These are phyloP conservation scores for Phyllopteryx taeniolatus DNA, from an alignment of 2,113 vertebrate species.

Conservation along the genomic window DNA sequence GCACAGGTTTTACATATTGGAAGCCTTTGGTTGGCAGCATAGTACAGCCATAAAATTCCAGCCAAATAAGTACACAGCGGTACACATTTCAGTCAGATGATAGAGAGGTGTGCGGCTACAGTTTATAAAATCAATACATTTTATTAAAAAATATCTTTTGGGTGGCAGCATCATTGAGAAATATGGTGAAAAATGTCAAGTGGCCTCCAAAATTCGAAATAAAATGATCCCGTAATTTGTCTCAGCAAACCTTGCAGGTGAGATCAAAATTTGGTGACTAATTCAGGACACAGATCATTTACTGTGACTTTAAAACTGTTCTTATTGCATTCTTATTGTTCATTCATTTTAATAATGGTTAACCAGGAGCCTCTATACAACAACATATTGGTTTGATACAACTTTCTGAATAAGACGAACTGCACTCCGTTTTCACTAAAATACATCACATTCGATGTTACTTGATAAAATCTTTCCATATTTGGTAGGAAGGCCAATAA, in stretches of 20 bases:
- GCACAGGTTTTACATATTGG: background rate
- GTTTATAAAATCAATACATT: background rate
- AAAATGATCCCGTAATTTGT: background rate
- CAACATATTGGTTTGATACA: background rate
- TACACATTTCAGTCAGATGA: background rate
- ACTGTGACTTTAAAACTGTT: background rate
- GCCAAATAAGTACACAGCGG: background rate
- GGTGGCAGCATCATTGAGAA: background rate
- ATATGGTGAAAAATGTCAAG: background rate
- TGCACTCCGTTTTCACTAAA: conserved; percentile 4
- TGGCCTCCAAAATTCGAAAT: background rate
- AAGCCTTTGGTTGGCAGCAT: background rate
- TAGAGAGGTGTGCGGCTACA: background rate
- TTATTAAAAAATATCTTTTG: background rate
- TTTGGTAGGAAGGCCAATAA: background rate
- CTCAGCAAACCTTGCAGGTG: background rate
- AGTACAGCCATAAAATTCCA: background rate
- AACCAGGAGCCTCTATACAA: background rate
- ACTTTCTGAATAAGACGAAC: background rate
- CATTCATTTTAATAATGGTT: background rate
- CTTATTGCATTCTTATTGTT: background rate
- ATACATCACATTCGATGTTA: conserved; percentile 1
- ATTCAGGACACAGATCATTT: background rate
- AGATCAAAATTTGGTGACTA: background rate
- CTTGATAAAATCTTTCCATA: conserved; percentile 13